These are phyloP conservation scores for Adoxophyes honmai DNA, from an alignment of 1,140 invertebrate species.

Conservation along the genomic window DNA sequence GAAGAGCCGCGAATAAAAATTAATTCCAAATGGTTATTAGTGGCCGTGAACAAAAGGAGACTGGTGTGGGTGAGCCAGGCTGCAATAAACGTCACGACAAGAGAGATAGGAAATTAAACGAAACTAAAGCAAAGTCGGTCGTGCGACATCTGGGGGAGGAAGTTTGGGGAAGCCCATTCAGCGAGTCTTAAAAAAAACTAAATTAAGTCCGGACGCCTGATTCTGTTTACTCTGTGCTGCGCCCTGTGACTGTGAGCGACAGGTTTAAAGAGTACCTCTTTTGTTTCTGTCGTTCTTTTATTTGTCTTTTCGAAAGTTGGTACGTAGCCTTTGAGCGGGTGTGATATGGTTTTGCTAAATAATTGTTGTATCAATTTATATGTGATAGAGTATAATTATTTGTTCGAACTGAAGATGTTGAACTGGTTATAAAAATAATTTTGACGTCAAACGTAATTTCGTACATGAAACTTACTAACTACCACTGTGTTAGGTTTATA, in stretches of 20 bases:
- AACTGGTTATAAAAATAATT: too few relatives aligned
- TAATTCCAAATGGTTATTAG: conserved; percentile 67
- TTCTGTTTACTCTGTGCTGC: conserved; percentile 53
- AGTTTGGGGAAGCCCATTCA: conserved; percentile 32
- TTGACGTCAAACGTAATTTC: too few relatives aligned
- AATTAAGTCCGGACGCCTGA: conserved; percentile 54
- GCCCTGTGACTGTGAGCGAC: conserved; percentile 58
- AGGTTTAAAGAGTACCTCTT: conserved; percentile 49
- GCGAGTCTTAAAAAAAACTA: conserved; percentile 54
- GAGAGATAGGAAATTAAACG: conserved; percentile 71
- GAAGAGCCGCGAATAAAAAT: conserved; percentile 56
- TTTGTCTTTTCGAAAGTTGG: conserved; percentile 26
- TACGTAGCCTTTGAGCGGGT: conserved; percentile 26
- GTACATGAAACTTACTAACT: too few relatives aligned
- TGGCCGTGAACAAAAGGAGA: conserved; percentile 52
- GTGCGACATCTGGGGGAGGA: conserved; percentile 51
- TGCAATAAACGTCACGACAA: conserved; percentile 64
- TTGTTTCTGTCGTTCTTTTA: conserved; percentile 33
- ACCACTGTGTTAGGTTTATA: too few relatives aligned
- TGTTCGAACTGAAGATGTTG: too few relatives aligned
- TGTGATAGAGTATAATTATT: too few relatives aligned
- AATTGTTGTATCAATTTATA: too few relatives aligned
- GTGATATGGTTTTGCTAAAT: neutral
- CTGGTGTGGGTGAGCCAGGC: conserved; percentile 45
- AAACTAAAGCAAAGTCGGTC: conserved; percentile 66